These are phyloP conservation scores for Acronicta alni DNA, from an alignment of 2,888 invertebrate genomes.

Conservation along the genomic window DNA sequence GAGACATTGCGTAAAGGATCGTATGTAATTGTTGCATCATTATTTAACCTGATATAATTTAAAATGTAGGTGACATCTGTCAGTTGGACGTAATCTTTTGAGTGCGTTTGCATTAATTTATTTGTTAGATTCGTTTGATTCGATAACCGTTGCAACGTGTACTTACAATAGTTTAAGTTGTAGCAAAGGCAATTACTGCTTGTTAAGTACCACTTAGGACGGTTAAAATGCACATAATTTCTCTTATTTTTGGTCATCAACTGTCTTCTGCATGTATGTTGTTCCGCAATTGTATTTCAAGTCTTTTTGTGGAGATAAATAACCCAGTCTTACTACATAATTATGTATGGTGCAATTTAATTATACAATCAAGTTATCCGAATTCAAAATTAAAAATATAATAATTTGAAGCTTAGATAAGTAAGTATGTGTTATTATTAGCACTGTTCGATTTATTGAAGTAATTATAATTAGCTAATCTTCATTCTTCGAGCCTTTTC, in stretches of 20 bases:
- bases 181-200: background rate
- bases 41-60: conserved; percentile 26
- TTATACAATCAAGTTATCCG: background rate
- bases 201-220: conserved; percentile 1
- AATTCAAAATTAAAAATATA: too few relatives aligned
- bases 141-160: conserved; percentile 1
- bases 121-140: conserved; percentile 10
- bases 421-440: too few relatives aligned
- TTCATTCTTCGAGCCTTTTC: too few relatives aligned
- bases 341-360: background rate
- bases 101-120: conserved; percentile 35
- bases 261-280: background rate
- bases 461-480: too few relatives aligned
- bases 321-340: background rate
- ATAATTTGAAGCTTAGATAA: too few relatives aligned
- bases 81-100: conserved; percentile 27
- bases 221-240: background rate
- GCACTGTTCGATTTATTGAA: too few relatives aligned
- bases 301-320: background rate
- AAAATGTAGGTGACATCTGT: conserved; percentile 49
- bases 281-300: background rate
- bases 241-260: background rate
- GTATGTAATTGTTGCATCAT: conserved; percentile 48
- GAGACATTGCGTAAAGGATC: conserved; percentile 35
- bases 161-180: background rate